Percentiles rank a stretch among this genome's conserved stretches.
Conservation (phyloP, 2,797 vertebrate species). For the Prunella strophiata region DNA sequence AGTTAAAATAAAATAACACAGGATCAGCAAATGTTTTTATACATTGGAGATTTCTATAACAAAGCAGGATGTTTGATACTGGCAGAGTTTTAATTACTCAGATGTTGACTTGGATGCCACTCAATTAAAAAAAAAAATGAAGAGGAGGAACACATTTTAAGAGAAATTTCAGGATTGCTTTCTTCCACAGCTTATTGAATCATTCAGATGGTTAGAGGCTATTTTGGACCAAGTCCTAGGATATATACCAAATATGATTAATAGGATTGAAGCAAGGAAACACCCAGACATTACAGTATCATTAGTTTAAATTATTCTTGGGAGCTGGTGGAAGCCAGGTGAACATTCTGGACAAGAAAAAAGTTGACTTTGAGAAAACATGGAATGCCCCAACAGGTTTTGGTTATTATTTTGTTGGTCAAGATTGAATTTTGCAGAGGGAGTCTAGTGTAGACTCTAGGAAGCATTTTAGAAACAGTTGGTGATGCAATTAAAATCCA, state of each 20-base stretch:
- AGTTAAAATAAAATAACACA: slow-evolving; percentile 59
- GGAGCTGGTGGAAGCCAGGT: slow-evolving; percentile 19
- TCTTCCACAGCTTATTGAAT: slow-evolving; percentile 68
- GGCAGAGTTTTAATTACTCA: slow-evolving; percentile 79
- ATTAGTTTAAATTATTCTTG: slow-evolving; percentile 62
- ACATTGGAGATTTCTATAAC: slow-evolving; percentile 35
- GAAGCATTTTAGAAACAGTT: slow-evolving; percentile 47
- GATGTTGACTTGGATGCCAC: slow-evolving; percentile 70
- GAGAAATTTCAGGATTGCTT: slow-evolving; percentile 69
- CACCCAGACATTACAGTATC: slow-evolving; percentile 33
- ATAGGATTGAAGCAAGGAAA: slow-evolving; percentile 63
- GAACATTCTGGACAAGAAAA: slow-evolving; percentile 7
- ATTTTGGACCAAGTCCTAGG: slow-evolving; percentile 76
- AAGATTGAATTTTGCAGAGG: slow-evolving; percentile 25
- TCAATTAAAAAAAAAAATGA: slow-evolving; percentile 63
- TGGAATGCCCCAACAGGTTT: slow-evolving; percentile 26
- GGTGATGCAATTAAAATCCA: slow-evolving; percentile 55
- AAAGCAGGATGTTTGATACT: slow-evolving; percentile 70
- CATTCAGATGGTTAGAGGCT: slow-evolving; percentile 72
- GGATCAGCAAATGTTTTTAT: slow-evolving; percentile 68
- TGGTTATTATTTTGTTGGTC: slow-evolving; percentile 19
- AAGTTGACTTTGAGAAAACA: slow-evolving; percentile 51
- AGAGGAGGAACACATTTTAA: slow-evolving; percentile 63
- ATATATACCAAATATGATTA: slow-evolving; percentile 67
- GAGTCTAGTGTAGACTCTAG: background rate